Base-by-base conservation (phyloP, 2,113 vertebrate species). In the Mesocricetus auratus region DNA sequence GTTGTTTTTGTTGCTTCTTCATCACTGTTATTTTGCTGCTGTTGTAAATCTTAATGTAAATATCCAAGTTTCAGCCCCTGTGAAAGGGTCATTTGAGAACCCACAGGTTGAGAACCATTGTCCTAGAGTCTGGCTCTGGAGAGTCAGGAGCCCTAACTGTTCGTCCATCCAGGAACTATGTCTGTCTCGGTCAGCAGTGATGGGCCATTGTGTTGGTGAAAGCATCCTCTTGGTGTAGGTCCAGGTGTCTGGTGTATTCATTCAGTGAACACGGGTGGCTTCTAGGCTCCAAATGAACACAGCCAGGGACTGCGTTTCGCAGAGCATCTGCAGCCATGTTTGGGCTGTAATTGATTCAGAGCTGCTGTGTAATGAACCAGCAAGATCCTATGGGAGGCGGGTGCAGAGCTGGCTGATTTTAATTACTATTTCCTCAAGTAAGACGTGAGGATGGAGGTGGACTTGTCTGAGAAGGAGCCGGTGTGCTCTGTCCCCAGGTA, bases 401-500 rank as follows among this genome's bases (percentile, higher is more conserved):
- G 50, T 73, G 68, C 56, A 39, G 31, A 75, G 85, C 39, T 85
- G 64, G 91, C 93, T 42, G 15, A 36, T 93, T 71, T 90, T 97
- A 88, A 97, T 96, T 95, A 66, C 0, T 36, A 0, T 21, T 42
- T 93, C 29, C 15, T 33, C 8, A 3, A 0, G 11, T 7, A 33
- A 0, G 74, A 33, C 16, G 0, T 12, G 53, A 1, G 87, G 53
- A 2, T 9, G 0, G 64, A 66, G 0, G 36, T 3, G 15, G 66
- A 92, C 92, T 69, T 19, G 86, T 75, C 17, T 88, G 68, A 88
- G 66, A 6, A 26, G 92, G 79, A 90, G 0, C 21, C 10, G 12
- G 36, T 39, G 92, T 75, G 96, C 90, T 97, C 60, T 96, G 64
- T 78, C 90, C 95, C 47, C 97, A 99, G 99, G 98, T 99, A 99